These are phyloP conservation scores for Sylvilagus bachmani DNA, from an alignment of 2,113 vertebrate species.

Conservation along the genomic window DNA sequence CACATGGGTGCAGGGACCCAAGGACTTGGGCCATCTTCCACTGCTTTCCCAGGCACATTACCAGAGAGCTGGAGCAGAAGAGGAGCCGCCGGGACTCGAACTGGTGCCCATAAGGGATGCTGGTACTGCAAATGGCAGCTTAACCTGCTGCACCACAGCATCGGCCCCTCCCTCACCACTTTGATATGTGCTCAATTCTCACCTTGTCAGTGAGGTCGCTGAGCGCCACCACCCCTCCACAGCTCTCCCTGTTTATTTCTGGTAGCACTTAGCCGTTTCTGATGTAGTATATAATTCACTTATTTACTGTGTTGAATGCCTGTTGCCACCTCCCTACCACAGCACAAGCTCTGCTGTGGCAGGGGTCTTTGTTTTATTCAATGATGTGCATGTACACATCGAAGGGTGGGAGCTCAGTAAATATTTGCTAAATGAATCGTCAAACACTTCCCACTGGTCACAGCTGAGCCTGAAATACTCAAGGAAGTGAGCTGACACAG, in stretches of 20 bases:
- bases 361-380: neutral
- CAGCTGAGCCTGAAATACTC: neutral
- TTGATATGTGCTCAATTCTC: neutral
- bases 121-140: no score
- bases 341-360: neutral
- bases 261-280: neutral
- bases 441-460: neutral
- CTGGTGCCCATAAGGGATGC: no score
- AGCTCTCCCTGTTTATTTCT: neutral
- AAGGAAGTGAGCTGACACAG: neutral
- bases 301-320: neutral
- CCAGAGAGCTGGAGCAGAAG: no score
- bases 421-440: neutral
- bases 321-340: neutral
- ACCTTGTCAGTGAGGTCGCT: neutral
- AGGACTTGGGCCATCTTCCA: no score
- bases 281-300: neutral
- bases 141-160: no score
- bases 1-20: no score
- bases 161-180: neutral
- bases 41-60: no score
- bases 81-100: no score
- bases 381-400: neutral
- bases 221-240: neutral
- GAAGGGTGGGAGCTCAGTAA: neutral